A percentile compares a stretch with the other conserved stretches of the same genome.
These are phyloP conservation scores for Miniopterus natalensis DNA, from an alignment of 2,113 vertebrate genomes.

Conservation along the genomic window DNA sequence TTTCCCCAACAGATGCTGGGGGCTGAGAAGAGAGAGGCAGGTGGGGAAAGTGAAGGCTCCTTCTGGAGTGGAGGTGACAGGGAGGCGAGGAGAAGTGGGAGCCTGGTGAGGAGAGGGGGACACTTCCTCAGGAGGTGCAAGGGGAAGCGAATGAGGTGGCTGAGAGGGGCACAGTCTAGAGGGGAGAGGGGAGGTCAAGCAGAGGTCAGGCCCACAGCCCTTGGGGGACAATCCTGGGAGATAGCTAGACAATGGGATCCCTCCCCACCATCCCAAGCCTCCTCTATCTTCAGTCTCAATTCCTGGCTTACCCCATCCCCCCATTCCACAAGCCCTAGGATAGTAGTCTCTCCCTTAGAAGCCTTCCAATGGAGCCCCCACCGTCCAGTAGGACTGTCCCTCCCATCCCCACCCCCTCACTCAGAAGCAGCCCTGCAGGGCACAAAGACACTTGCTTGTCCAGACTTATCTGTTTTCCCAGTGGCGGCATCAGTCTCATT, in stretches of 20 bases:
- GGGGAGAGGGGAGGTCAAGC: neutral
- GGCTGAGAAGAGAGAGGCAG: conserved; percentile 24
- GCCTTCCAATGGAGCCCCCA: neutral
- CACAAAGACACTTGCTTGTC: neutral
- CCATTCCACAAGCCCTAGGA: neutral
- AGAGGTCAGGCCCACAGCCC: neutral
- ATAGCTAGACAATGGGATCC: neutral
- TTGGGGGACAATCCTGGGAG: neutral
- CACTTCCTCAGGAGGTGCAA: neutral
- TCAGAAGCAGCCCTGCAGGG: neutral
- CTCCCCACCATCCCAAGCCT: neutral
- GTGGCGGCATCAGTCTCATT: neutral
- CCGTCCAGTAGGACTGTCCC: neutral
- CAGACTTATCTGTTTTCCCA: neutral
- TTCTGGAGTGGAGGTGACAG: conserved; percentile 32
- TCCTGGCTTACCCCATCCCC: neutral
- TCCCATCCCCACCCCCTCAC: rapidly evolving
- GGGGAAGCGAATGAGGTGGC: neutral
- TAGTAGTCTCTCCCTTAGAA: neutral
- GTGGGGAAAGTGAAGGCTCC: conserved; percentile 58
- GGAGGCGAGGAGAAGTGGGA: neutral
- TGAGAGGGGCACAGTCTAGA: neutral
- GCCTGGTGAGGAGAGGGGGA: neutral
- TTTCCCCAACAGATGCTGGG: conserved; percentile 76
- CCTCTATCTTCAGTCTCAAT: neutral